Base-by-base conservation (phyloP, 2,797 vertebrate genomes). In the Lagocephalus sceleratus region DNA sequence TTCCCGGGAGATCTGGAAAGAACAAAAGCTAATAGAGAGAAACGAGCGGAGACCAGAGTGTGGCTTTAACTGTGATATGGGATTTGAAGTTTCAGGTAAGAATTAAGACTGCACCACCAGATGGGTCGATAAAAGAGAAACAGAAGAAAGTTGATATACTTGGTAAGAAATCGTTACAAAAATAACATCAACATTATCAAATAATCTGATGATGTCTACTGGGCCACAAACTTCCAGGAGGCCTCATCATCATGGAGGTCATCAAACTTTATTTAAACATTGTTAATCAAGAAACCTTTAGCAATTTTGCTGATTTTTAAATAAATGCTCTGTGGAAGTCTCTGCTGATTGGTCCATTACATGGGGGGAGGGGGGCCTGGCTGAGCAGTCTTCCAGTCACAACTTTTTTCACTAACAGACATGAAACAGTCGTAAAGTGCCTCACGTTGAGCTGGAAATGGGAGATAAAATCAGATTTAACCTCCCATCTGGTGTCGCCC, bases 11-110 rank as follows among this genome's bases (percentile, higher is more conserved):
- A 54, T 35, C 32, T 35, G 32, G 0, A 44, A 6, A 21, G 50
- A 63, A 55, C 19, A 14, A n/a, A 20, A 43, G 45, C 60, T 72
- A 72, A 83, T 63, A 62, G 53, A 56, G 43, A 57, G 64, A 71
- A 66, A 66, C 65, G 2, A 57, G 48, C 17, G 7, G 54, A 54
- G 40, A 10, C 6, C 40, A n/a, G 40, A 19, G 17, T 1, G n/a
- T 11, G 2, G 16, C 40, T 19, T 19, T n/a, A 19, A 19, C n/a
- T n/a, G 10, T 42, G 40, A 42, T 42, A 10, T 0, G n/a, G 39
- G 39, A 17, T 19, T 43, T 43, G 6, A 3, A 7, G 41, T 3
- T 43, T 43, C 17, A 9, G 41, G 3, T 6, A 11, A 17, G 19
- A 44, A 51, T 53, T 1, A 62, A 54, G 53, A 52, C 0, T 26